Evolutionary conservation across 2,797 vertebrate genomes (phyloP), one percentile per base, ranked within the genome.

Genomic region (Crenichthys baileyi): DNA sequence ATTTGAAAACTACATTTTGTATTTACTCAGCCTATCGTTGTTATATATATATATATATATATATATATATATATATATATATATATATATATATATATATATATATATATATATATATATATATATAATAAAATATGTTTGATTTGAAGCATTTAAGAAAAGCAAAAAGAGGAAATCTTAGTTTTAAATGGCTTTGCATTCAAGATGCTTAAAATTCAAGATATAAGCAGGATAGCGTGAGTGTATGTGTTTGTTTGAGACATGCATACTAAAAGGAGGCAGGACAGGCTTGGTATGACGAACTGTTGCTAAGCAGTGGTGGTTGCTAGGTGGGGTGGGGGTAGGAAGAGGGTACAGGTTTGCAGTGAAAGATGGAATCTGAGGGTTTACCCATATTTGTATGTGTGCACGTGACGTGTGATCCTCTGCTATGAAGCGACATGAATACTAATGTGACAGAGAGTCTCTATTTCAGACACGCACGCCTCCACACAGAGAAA

Each of bases 291-390:
- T 79, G 22, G 87, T 89, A 92, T 92, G 92, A 94, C 81, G 88
- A 92, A 91, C 87, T 76, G 95, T 96, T 96, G 95, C 95, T 95
- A 95, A 93, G 95, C 92, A 92, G 90, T 89, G 83, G 80, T 81
- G 90, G 94, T 95, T 95, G 95, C 94, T 95, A 95, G 85, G 94
- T 85, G 86, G 89, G 48, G 89, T 79, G 51, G 61, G 73, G 3
- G 80, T 71, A n/a, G 86, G 55, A 70, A n/a, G 81, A 76, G 86
- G 79, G 70, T 79, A 70, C 87, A 91, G 88, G 90, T 91, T 88
- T 88, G 84, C 80, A 79, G 76, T 85, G n/a, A 82, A 85, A 88
- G 88, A 80, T 87, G 88, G 85, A 91, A 92, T 93, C 86, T 87
- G 83, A 89, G 85, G 92, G 88, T 70, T 93, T 89, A 93, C 90